Evolutionary conservation across 1,140 invertebrate species (phyloP), one percentile per base, ranked within the genome.

Genomic region (Ceratosolen fusciceps): DNA sequence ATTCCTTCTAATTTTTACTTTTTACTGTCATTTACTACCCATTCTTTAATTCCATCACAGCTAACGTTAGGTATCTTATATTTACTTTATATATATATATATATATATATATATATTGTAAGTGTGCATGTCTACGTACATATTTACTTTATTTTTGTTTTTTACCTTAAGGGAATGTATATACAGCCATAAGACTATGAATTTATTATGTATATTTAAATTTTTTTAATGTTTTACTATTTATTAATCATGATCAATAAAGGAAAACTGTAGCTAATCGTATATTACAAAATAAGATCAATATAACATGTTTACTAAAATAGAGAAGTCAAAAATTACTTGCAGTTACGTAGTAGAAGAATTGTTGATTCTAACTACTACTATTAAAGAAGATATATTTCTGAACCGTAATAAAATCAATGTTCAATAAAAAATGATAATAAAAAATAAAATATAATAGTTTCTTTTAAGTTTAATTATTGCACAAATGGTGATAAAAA

Each of bases 21-120:
- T 81, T 80, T 60, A 21, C 78, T 67, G 77, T 54, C 68, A 76
- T 71, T 76, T 72, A 82, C 75, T 80, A 52, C 70, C 82, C 83
- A 83, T 82, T 84, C 82, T 80, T 85, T 83, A 81, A 82, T 82
- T 83, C 85, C 85, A 87, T 87, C 85, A 87, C 86, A 87, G 85
- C 85, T 87, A 84, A 74, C 82, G 83, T 86, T 85, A 84, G 80
- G 71, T n/a, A n/a, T n/a, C n/a, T n/a, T n/a, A n/a, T n/a, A n/a
- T n/a, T 37, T 80, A 80, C 72, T 26, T 80, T 75, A 74, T 58
- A 62, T 37, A 79, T 34, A 68, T 79, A 62, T 78, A 52, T 43
- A 19, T 54, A 43, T 43, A 60, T 43, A 49, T 21, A 12, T 73
- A 62, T 73, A 65, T 24, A 62, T 65, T n/a, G 2, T 52, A 8